A percentile compares a stretch with the other conserved stretches of the same genome.
These are phyloP conservation scores for Patiria miniata DNA, from an alignment of 35 echinoderm and acorn worm species.

Conservation along the genomic window DNA sequence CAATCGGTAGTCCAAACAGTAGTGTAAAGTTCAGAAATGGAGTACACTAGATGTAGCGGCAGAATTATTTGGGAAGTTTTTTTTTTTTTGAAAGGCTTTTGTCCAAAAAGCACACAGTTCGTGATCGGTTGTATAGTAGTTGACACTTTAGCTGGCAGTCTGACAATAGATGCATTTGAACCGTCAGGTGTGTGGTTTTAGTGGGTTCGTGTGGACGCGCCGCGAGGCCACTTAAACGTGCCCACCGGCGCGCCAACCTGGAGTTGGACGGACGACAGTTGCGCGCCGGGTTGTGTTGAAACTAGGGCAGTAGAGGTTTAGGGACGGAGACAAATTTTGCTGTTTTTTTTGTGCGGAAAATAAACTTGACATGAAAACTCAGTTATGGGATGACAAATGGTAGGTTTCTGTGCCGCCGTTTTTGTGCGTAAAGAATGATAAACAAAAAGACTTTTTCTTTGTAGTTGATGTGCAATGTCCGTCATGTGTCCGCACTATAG, in stretches of 20 bases:
- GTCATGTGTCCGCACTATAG: no score
- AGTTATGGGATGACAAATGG: no score
- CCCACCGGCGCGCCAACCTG: neutral
- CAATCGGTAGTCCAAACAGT: slow-evolving; percentile 8
- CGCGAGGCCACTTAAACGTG: neutral
- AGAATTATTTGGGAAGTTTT: neutral
- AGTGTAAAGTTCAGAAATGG: neutral
- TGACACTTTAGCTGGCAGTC: neutral
- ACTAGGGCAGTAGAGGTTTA: neutral
- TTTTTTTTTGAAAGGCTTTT: no score
- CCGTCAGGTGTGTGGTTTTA: neutral
- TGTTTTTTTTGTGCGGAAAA: no score
- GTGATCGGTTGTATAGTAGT: neutral
- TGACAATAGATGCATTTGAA: neutral
- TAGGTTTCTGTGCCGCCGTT: no score
- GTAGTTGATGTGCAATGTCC: no score
- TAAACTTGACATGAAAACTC: no score
- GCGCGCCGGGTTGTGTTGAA: neutral
- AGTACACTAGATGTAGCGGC: neutral
- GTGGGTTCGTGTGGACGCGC: neutral
- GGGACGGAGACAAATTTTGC: no score
- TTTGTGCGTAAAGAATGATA: no score
- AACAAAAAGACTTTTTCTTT: no score
- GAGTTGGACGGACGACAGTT: neutral
- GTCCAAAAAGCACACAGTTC: neutral